phyloP scores from a whole-genome alignment of 2,113 vertebrate species.

The Colaptes auratus region DNA sequence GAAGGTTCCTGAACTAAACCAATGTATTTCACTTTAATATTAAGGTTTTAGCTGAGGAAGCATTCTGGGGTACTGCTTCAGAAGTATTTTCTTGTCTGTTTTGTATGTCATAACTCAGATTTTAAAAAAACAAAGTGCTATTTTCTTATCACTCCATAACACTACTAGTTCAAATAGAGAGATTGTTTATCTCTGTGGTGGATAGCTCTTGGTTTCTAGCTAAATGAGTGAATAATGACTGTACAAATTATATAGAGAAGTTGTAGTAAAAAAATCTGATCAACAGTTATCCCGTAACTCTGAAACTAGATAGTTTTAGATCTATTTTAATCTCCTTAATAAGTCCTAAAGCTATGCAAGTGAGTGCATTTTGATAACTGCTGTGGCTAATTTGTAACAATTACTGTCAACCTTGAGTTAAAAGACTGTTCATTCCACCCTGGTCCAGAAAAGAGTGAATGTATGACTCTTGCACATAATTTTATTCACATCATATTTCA shows the following conservation, averaged over 20 bases:
- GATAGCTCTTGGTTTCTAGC: constrained; percentile 37
- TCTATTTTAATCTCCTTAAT: constrained; percentile 86
- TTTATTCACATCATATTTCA: constrained; percentile 92
- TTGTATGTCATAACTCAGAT: constrained; percentile 35
- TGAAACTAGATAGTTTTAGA: constrained; percentile 79
- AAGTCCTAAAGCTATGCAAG: constrained; percentile 86
- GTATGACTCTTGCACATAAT: constrained; percentile 87
- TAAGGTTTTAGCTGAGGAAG: constrained; percentile 26
- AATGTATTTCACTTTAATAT: not conserved
- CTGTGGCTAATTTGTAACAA: constrained; percentile 91
- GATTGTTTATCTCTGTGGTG: constrained; percentile 31
- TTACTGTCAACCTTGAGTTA: constrained; percentile 90
- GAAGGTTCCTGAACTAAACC: constrained; percentile 7
- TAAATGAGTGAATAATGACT: constrained; percentile 63
- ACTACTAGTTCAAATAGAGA: constrained; percentile 7
- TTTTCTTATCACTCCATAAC: constrained; percentile 11
- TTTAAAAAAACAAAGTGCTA: constrained; percentile 31
- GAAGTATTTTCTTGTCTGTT: constrained; percentile 39
- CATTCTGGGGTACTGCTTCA: constrained; percentile 14
- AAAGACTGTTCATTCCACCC: constrained; percentile 84
- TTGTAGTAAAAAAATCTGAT: constrained; percentile 39
- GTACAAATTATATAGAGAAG: constrained; percentile 41
- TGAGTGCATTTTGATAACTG: constrained; percentile 87
- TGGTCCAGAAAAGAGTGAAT: constrained; percentile 84
- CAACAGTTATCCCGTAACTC: constrained; percentile 81